Percentiles rank a stretch among this genome's conserved stretches.
phyloP scores from a whole-genome alignment of 2,113 vertebrate species.

The Cygnus buccinator region DNA sequence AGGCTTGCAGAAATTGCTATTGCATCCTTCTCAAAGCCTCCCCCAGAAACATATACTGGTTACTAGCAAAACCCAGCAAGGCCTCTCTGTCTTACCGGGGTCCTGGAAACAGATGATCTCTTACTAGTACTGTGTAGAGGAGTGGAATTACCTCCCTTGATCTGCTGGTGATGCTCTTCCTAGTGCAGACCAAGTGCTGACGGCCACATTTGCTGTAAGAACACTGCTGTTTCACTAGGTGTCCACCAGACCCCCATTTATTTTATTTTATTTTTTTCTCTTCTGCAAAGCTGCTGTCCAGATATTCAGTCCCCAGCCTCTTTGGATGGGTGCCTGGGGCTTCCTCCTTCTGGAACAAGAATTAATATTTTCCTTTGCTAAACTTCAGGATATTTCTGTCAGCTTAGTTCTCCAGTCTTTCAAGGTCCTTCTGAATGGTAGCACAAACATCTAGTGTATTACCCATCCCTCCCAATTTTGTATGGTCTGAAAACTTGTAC shows the following conservation, averaged over 20 bases:
- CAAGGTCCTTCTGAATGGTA: not conserved
- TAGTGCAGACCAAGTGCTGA: not conserved
- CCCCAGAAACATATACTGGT: not conserved
- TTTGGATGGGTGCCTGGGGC: not conserved
- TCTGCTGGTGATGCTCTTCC: not conserved
- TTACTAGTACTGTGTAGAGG: not conserved
- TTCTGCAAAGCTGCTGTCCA: not conserved
- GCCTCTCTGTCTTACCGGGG: not conserved
- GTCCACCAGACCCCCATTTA: not conserved
- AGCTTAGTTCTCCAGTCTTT: not conserved
- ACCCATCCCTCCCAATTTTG: not conserved
- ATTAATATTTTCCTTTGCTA: not conserved
- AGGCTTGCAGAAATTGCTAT: not conserved
- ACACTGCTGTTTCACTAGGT: not conserved
- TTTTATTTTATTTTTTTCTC: not conserved
- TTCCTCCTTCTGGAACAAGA: not conserved
- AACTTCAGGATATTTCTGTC: not conserved
- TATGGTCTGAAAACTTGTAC: not conserved
- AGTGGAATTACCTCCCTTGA: fast-evolving
- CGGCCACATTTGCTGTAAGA: not conserved
- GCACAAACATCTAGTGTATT: not conserved
- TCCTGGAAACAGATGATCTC: not conserved
- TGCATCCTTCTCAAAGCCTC: not conserved
- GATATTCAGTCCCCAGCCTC: not conserved
- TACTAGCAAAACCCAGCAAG: not conserved